Conservation (phyloP, 2,888 invertebrate species). For the Drosophila trichaetosa region DNA sequence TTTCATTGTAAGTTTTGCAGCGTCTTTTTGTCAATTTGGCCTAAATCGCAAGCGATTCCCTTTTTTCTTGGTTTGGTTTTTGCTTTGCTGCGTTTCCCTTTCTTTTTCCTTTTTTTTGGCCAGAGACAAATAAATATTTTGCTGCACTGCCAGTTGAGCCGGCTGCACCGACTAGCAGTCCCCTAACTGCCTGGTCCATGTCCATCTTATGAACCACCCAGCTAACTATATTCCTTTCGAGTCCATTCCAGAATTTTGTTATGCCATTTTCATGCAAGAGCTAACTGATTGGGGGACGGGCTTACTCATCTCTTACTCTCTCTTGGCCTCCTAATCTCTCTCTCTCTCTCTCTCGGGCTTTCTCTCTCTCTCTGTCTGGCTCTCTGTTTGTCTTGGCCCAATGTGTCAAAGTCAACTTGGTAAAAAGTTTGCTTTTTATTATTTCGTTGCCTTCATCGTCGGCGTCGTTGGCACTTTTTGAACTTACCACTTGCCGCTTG, state of each 20-base stretch:
- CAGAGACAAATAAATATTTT: slow-evolving; percentile 52
- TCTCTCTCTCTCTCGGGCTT: not conserved
- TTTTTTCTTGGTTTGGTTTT: not conserved
- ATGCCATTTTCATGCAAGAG: slow-evolving; percentile 61
- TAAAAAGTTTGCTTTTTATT: slow-evolving; percentile 76
- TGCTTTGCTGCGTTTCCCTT: slow-evolving; percentile 21
- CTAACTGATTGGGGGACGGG: slow-evolving; percentile 31
- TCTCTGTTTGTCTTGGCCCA: slow-evolving; percentile 72
- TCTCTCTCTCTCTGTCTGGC: not conserved
- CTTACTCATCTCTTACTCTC: slow-evolving; percentile 26
- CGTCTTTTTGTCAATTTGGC: slow-evolving; percentile 32
- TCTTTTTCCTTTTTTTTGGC: slow-evolving; percentile 19
- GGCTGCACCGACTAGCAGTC: not conserved
- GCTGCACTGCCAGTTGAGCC: slow-evolving; percentile 23
- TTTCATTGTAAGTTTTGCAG: slow-evolving; percentile 11
- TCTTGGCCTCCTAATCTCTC: not conserved
- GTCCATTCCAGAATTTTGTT: slow-evolving; percentile 52
- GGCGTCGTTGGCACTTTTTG: slow-evolving; percentile 68
- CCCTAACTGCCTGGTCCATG: not conserved
- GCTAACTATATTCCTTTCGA: slow-evolving; percentile 8
- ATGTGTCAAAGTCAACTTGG: slow-evolving; percentile 78
- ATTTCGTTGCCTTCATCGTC: slow-evolving; percentile 67
- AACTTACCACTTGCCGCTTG: slow-evolving; percentile 54
- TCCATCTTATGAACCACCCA: not conserved
- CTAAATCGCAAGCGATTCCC: slow-evolving; percentile 33